phyloP scores from a whole-genome alignment of 2,113 vertebrate genomes.

The Narcine bancroftii region DNA sequence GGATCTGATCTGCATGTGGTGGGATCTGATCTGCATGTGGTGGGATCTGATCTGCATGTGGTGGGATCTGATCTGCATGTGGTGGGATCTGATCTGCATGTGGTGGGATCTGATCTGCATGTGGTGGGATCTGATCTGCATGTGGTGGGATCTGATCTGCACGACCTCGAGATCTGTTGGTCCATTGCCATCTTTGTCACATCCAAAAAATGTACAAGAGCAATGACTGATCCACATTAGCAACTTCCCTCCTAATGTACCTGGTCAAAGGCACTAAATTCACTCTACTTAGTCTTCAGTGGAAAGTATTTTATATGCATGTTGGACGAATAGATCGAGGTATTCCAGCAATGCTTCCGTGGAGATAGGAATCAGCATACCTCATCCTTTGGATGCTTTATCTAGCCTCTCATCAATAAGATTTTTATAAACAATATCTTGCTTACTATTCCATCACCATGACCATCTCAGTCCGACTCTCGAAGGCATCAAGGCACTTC shows the following conservation, averaged over 20 bases:
- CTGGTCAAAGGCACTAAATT: too few relatives aligned
- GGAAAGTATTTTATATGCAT: too few relatives aligned
- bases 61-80: not conserved
- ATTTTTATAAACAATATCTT: not conserved
- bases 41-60: not conserved
- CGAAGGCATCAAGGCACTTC: conserved; percentile 68
- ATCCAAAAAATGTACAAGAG: not conserved
- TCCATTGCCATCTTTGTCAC: not conserved
- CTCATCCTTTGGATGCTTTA: not conserved
- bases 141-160: not conserved
- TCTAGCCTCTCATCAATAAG: not conserved
- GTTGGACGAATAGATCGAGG: not conserved
- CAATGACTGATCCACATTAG: too few relatives aligned
- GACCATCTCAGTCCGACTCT: conserved; percentile 54
- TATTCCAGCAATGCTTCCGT: not conserved
- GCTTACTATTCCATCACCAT: conserved; percentile 85
- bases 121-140: not conserved
- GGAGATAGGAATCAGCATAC: not conserved
- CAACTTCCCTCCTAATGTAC: too few relatives aligned
- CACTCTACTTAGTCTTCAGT: too few relatives aligned
- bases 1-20: not conserved
- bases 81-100: not conserved
- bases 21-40: not conserved
- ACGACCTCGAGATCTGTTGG: not conserved
- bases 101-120: not conserved